Evolutionary conservation across 1,140 invertebrate genomes (phyloP).

Genomic region (Cyphomyrmex costatus): DNA sequence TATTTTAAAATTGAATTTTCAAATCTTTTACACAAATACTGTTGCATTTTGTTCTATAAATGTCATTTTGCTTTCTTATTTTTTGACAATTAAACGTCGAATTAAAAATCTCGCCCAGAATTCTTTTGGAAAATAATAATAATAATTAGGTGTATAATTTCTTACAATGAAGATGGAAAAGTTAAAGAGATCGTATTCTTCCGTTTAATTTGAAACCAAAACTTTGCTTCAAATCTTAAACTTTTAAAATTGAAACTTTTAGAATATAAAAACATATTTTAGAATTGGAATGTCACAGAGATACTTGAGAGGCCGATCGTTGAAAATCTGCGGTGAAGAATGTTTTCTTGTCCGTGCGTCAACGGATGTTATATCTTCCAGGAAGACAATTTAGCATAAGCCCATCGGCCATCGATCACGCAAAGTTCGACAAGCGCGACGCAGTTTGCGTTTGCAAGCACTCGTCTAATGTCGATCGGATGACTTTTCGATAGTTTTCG

Average conservation of each 20-base stretch:
- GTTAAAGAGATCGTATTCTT: neutral
- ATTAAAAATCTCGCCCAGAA: neutral
- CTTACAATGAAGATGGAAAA: neutral
- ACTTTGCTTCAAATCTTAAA: neutral
- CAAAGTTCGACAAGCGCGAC: slow-evolving; percentile 64
- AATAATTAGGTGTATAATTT: neutral
- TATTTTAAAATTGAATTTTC: neutral
- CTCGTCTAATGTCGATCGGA: slow-evolving; percentile 83
- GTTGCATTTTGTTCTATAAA: neutral
- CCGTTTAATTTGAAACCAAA: neutral
- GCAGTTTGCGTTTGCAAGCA: slow-evolving; percentile 51
- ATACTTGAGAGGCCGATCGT: neutral
- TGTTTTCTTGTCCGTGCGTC: neutral
- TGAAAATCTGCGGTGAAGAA: neutral
- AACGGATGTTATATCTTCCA: neutral
- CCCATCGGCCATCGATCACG: slow-evolving; percentile 77
- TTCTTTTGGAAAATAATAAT: neutral
- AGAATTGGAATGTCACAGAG: neutral
- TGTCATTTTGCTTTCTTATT: too few species aligned
- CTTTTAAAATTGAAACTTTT: neutral
- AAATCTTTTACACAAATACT: neutral
- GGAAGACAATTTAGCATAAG: slow-evolving; percentile 31
- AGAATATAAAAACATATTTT: too few species aligned
- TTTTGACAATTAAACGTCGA: neutral
- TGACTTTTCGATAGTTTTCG: slow-evolving; percentile 86